Conservation (phyloP, 2,113 vertebrate species). For the Trematomus loennbergii region DNA sequence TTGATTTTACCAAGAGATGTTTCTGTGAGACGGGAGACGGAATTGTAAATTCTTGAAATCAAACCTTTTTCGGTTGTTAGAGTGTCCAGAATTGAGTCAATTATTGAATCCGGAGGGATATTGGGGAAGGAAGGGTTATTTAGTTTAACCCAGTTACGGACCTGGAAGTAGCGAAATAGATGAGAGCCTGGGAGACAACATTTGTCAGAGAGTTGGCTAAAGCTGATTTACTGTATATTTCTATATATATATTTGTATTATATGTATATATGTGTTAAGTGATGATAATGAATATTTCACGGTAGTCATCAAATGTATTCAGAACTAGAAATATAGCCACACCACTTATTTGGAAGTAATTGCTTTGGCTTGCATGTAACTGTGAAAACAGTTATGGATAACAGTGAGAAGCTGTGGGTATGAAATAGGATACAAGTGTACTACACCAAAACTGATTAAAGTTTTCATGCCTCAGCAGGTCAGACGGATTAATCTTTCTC, state of each 20-base stretch:
- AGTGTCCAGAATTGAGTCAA: too few species aligned
- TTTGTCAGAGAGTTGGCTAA: too few species aligned
- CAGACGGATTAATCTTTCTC: conserved; percentile 30
- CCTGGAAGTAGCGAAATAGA: too few species aligned
- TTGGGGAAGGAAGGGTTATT: too few species aligned
- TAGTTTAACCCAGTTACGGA: too few species aligned
- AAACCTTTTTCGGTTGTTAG: too few species aligned
- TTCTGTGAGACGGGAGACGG: too few species aligned
- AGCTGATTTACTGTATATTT: too few species aligned
- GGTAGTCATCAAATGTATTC: neutral
- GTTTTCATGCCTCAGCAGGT: conserved; percentile 7
- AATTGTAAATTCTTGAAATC: too few species aligned
- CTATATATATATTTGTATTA: neutral
- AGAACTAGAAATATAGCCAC: conserved; percentile 9
- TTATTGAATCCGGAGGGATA: too few species aligned
- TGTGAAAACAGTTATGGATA: conserved; percentile 13
- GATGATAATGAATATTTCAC: neutral
- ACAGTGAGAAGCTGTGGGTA: conserved; percentile 42
- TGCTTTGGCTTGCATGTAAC: neutral
- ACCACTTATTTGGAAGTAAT: neutral
- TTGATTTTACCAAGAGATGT: too few species aligned
- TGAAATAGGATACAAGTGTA: conserved; percentile 32
- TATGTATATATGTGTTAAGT: neutral
- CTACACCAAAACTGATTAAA: conserved; percentile 28
- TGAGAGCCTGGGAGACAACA: too few species aligned